A percentile compares a stretch with the other conserved stretches of the same genome.
These are phyloP conservation scores for Lithodes maja DNA, from an alignment of 2,888 invertebrate genomes.

Conservation along the genomic window DNA sequence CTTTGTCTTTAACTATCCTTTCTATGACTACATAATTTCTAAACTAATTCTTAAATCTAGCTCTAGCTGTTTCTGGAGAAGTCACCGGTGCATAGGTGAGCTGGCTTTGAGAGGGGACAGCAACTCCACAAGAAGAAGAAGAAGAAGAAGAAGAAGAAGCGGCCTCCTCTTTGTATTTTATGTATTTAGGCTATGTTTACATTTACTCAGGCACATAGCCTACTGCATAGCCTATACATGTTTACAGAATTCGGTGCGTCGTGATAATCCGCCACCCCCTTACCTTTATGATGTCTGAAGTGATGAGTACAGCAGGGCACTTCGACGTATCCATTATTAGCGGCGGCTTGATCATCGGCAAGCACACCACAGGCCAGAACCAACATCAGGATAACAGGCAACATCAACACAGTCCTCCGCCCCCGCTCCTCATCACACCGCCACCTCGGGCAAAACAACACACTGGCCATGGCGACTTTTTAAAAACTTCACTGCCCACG, in stretches of 20 bases:
- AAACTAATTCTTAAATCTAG: no score
- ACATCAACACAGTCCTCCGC: conserved; percentile 24
- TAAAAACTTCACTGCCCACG: neutral
- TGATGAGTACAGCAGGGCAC: conserved; percentile 69
- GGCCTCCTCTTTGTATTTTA: neutral
- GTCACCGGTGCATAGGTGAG: no score
- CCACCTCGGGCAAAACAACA: neutral
- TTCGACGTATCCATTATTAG: conserved; percentile 61
- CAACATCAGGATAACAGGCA: neutral
- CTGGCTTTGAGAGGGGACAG: no score
- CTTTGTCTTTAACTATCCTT: no score
- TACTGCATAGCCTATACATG: no score
- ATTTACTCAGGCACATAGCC: no score
- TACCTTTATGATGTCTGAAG: conserved; percentile 68
- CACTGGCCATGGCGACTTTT: neutral
- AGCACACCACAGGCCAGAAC: neutral
- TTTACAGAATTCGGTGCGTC: no score
- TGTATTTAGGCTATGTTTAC: no score
- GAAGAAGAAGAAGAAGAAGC: neutral
- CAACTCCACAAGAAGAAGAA: no score
- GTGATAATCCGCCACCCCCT: neutral
- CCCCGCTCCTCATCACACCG: neutral
- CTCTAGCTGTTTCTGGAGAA: no score
- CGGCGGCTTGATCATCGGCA: conserved; percentile 44
- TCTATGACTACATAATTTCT: no score